Conservation (phyloP, 2,113 vertebrate genomes). For the Ahaetulla prasina region DNA sequence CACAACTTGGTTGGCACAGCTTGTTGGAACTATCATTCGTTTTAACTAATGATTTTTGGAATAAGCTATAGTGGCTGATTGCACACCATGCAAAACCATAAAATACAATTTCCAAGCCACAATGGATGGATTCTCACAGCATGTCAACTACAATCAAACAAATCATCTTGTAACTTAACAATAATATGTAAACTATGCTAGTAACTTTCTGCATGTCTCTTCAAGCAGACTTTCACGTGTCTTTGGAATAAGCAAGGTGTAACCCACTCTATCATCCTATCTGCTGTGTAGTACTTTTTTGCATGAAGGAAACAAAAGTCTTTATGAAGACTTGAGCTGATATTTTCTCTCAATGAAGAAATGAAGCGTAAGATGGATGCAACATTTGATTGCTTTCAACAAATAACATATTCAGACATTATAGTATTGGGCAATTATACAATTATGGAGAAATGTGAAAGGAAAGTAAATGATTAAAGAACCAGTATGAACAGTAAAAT, state of each 20-base stretch:
- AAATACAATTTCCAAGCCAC: neutral
- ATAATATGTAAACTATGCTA: neutral
- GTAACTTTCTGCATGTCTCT: neutral
- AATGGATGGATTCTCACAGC: neutral
- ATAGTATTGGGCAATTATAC: neutral
- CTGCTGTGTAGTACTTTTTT: neutral
- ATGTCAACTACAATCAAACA: neutral
- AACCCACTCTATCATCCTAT: neutral
- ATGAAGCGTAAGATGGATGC: neutral
- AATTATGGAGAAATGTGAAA: neutral
- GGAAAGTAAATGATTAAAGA: neutral
- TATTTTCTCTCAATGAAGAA: neutral
- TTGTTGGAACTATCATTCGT: neutral
- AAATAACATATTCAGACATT: neutral
- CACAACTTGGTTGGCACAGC: neutral
- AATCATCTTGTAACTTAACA: neutral
- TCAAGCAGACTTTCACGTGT: neutral
- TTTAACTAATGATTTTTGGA: neutral
- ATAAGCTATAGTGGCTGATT: neutral
- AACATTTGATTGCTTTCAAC: neutral
- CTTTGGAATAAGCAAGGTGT: neutral
- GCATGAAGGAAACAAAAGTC: neutral
- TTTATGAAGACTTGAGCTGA: neutral
- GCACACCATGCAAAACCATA: neutral
- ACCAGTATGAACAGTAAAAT: neutral